These are phyloP conservation scores for Morpho achilles DNA, from an alignment of 2,888 invertebrate species.

Conservation along the genomic window DNA sequence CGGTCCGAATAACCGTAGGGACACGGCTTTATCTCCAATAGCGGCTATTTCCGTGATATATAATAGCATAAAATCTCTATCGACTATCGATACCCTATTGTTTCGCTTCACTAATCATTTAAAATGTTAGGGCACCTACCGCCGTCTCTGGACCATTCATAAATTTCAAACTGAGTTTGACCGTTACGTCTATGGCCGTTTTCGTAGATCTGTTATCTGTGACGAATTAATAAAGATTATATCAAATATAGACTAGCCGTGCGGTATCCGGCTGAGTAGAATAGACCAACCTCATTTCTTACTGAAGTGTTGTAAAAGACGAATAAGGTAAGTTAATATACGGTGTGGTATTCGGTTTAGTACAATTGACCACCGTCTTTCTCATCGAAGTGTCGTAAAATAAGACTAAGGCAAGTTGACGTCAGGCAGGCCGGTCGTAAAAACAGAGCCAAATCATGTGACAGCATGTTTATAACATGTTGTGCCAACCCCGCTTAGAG, in stretches of 20 bases:
- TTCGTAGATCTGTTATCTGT: constrained; percentile 54
- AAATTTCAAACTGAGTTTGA: constrained; percentile 54
- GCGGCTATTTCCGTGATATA: constrained; percentile 31
- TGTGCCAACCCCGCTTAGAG: too few relatives aligned
- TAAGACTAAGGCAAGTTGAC: too few relatives aligned
- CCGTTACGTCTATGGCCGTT: constrained; percentile 55
- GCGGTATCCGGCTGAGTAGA: too few relatives aligned
- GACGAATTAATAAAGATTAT: constrained; percentile 41
- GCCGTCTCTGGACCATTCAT: constrained; percentile 58
- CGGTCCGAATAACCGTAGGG: constrained; percentile 21
- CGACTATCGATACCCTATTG: constrained; percentile 30
- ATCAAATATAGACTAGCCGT: constrained; percentile 8
- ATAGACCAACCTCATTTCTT: too few relatives aligned
- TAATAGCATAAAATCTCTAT: constrained; percentile 31
- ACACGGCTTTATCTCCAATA: constrained; percentile 29
- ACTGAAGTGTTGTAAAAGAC: too few relatives aligned
- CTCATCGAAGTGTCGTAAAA: too few relatives aligned
- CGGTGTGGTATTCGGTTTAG: too few relatives aligned
- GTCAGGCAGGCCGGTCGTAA: too few relatives aligned
- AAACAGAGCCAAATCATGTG: too few relatives aligned
- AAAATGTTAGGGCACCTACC: constrained; percentile 49
- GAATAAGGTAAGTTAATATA: too few relatives aligned
- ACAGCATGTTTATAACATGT: too few relatives aligned
- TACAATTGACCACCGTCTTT: too few relatives aligned
- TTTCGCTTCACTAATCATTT: constrained; percentile 39